A percentile compares a stretch with the other conserved stretches of the same genome.
These are phyloP conservation scores for Campopleginae sp. DNA, from an alignment of 2,888 invertebrate species.

Conservation along the genomic window DNA sequence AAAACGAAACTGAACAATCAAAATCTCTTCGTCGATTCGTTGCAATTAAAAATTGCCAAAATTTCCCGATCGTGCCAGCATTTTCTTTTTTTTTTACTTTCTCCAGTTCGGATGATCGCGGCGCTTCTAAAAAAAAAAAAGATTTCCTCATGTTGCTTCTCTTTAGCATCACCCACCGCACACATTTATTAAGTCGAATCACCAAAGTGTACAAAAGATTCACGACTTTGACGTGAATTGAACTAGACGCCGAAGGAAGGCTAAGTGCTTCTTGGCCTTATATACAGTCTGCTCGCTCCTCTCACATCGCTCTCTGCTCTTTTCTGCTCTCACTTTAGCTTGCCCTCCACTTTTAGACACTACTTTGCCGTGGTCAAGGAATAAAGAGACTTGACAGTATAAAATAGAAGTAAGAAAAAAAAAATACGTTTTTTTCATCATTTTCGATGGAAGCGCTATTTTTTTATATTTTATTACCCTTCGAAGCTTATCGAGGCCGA, in stretches of 20 bases:
- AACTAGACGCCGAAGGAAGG: conserved; percentile 72
- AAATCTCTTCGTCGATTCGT: neutral
- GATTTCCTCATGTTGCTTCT: neutral
- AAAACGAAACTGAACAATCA: conserved; percentile 54
- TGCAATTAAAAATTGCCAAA: neutral
- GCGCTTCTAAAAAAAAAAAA: neutral
- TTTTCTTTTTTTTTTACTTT: neutral
- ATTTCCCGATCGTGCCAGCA: neutral
- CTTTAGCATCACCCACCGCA: conserved; percentile 44
- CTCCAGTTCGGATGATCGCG: no score
- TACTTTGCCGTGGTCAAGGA: conserved; percentile 49
- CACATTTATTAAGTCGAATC: conserved; percentile 71
- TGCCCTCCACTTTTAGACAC: conserved; percentile 45
- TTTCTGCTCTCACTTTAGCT: conserved; percentile 24
- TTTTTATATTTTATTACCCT: neutral
- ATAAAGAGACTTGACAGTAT: conserved; percentile 36
- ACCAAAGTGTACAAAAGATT: conserved; percentile 73
- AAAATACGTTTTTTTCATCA: neutral
- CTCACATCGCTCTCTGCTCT: conserved; percentile 30
- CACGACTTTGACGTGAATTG: conserved; percentile 77
- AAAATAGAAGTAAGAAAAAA: conserved; percentile 4
- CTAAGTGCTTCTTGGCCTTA: conserved; percentile 77
- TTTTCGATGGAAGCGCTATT: neutral
- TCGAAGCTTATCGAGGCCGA: neutral
- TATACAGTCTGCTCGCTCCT: conserved; percentile 56